Base-by-base conservation (phyloP, 2,888 invertebrate species). In the Eudasyphora cyanicolor region DNA sequence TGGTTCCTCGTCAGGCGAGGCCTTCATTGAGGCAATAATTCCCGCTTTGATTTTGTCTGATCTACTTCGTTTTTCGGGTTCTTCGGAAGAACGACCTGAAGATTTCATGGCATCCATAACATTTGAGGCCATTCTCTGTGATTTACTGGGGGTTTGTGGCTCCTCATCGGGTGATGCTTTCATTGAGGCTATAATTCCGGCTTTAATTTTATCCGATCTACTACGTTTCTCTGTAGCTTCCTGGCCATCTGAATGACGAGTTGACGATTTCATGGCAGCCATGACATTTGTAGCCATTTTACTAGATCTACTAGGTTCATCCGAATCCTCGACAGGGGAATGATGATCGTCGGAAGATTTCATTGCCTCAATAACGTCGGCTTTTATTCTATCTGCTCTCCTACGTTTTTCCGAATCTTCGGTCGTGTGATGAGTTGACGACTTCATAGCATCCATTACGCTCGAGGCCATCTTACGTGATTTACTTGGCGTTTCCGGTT, bases 31-130 rank as follows among this genome's bases (percentile, higher is more conserved):
- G 5, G 21, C 14, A n/a, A 60, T n/a, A 29, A 60, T 12, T 4
- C 17, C 29, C 4, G 60, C 60, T 32, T 27, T 29, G n/a, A 60
- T 60, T 60, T 60, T 60, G 32, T 29, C 60, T 0, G 60, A 60
- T 17, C 60, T 14, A n/a, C 60, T 60, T 4, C 0, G 29, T n/a
- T 60, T 29, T 10, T 4, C 21, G 1, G 3, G 1, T 1, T 45
- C n/a, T 3, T 45, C 45, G n/a, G 45, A 2, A n/a, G 5, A n/a
- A 45, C 45, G 45, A n/a, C 4, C 32, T 4, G 60, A n/a, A 19
- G 60, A 60, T 60, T 60, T 29, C 60, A 29, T 29, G 32, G 60
- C 60, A 4, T 14, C 60, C 60, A 60, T 60, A 60, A 60, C 60
- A 24, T 29, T 60, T 14, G 29, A n/a, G 21, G 51, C 51, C 1